These are phyloP conservation scores for Sesamia inferens DNA, from an alignment of 2,888 invertebrate genomes.

Conservation along the genomic window DNA sequence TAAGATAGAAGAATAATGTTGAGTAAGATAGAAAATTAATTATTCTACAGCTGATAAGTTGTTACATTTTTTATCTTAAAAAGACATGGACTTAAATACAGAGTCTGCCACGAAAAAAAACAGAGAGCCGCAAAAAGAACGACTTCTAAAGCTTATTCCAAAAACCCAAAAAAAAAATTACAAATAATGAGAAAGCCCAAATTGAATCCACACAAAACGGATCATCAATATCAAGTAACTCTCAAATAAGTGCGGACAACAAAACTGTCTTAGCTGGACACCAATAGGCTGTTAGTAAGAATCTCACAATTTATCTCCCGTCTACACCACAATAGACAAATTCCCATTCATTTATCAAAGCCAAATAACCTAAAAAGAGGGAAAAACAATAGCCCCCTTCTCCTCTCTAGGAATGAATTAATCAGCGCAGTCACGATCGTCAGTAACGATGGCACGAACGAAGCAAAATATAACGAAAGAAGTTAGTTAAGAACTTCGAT, in stretches of 20 bases:
- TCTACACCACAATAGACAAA: conserved; percentile 71
- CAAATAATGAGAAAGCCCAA: conserved; percentile 2
- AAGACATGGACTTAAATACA: not conserved
- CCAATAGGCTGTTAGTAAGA: conserved; percentile 58
- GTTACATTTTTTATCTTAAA: no score
- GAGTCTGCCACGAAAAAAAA: not conserved
- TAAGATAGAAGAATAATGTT: no score
- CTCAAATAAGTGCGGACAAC: conserved; percentile 47
- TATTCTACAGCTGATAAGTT: no score
- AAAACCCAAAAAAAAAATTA: not conserved
- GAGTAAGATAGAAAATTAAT: no score
- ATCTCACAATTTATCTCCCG: conserved; percentile 67
- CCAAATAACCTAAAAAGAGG: conserved; percentile 73
- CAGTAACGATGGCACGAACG: conserved; percentile 84
- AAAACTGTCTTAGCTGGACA: conserved; percentile 54
- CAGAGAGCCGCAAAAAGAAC: not conserved
- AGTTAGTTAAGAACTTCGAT: conserved; percentile 73
- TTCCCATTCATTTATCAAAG: conserved; percentile 74
- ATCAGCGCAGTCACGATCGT: conserved; percentile 86
- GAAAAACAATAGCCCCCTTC: conserved; percentile 76
- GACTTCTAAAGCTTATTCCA: not conserved
- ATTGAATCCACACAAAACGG: conserved; percentile 38
- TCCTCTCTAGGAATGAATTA: conserved; percentile 76
- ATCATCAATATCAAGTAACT: conserved; percentile 41
- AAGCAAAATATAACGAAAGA: conserved; percentile 77